A percentile compares a stretch with the other conserved stretches of the same genome.
These are phyloP conservation scores for Gobiocypris rarus DNA, from an alignment of 2,113 vertebrate genomes.

Conservation along the genomic window DNA sequence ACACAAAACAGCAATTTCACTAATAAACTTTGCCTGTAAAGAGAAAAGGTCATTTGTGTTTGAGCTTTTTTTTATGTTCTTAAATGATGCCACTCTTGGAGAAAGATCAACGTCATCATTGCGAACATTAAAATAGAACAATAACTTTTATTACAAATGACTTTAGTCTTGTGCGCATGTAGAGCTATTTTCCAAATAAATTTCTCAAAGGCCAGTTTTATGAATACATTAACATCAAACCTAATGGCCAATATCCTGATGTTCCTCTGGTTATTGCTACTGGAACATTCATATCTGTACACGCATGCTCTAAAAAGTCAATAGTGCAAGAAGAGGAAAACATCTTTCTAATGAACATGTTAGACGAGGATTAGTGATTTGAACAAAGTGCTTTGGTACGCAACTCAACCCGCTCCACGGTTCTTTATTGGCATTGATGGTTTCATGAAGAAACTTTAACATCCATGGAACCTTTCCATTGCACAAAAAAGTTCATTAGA, in stretches of 20 bases:
- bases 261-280: constrained; percentile 10
- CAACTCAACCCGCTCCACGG: background rate
- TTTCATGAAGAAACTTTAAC: too few species aligned
- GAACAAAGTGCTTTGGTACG: background rate
- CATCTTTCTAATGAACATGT: constrained; percentile 13
- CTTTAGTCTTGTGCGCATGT: background rate
- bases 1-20: constrained; percentile 2
- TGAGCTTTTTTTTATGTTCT: background rate
- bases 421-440: too few species aligned
- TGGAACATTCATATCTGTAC: constrained; percentile 7
- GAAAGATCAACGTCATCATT: background rate
- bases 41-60: background rate
- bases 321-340: constrained; percentile 6
- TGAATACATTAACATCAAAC: constrained; percentile 28
- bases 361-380: background rate
- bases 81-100: background rate
- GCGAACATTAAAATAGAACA: background rate
- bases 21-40: background rate
- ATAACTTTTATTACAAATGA: constrained; percentile 11
- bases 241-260: constrained; percentile 25
- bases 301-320: constrained; percentile 12
- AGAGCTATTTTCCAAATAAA: background rate
- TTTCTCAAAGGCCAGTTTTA: constrained; percentile 13
- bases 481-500: too few species aligned
- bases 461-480: too few species aligned